Evolutionary conservation across 2,113 vertebrate genomes (phyloP).

Genomic region (Mola mola): DNA sequence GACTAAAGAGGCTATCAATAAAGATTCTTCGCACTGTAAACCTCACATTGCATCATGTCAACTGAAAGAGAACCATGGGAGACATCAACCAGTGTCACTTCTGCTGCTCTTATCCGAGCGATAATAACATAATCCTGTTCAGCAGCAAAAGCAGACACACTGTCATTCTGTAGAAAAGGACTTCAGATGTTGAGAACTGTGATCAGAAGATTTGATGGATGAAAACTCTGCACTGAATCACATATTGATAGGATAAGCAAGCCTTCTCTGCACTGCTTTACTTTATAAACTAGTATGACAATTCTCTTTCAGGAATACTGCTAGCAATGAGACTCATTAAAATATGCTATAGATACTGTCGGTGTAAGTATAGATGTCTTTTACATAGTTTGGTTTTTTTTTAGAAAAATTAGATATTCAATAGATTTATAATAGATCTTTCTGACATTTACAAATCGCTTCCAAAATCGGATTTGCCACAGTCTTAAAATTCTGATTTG

Average conservation of each 20-base stretch:
- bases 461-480: constrained; percentile 3
- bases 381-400: too few species aligned
- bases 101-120: constrained; percentile 42
- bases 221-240: constrained; percentile 33
- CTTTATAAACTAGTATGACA: neutral
- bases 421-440: too few species aligned
- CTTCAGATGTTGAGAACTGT: constrained; percentile 21
- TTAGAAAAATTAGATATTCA: too few species aligned
- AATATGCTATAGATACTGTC: too few species aligned
- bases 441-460: constrained; percentile 4
- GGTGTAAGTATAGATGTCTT: too few species aligned
- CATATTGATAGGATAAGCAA: constrained; percentile 12
- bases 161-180: neutral
- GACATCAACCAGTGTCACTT: constrained; percentile 50
- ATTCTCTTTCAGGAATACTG: too few species aligned
- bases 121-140: constrained; percentile 46
- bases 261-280: neutral
- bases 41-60: constrained; percentile 43
- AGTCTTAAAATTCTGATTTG: neutral
- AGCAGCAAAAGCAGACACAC: constrained; percentile 33
- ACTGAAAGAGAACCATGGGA: constrained; percentile 29
- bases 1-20: constrained; percentile 36
- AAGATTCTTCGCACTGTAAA: constrained; percentile 7
- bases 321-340: too few species aligned
- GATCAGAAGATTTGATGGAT: constrained; percentile 35